A percentile compares a stretch with the other conserved stretches of the same genome.
Evolutionary conservation across 2,113 vertebrate species (phyloP).

Genomic region (Microcebus jonahi): DNA sequence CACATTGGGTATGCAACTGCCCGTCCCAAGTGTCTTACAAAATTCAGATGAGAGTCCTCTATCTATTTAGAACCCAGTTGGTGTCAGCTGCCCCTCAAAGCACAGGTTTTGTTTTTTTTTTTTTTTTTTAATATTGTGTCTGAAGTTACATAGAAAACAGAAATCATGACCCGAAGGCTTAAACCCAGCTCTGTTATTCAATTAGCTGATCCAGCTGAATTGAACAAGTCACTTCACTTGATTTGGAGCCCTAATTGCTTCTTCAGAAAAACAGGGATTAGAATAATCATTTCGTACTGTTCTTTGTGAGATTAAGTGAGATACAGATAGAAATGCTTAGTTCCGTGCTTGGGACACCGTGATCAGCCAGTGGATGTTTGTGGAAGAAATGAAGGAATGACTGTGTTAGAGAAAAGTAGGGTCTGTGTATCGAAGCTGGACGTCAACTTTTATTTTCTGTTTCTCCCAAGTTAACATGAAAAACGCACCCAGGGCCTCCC

Average conservation of each 20-base stretch:
- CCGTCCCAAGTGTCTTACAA: background rate
- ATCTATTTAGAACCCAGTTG: background rate
- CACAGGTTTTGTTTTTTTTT: background rate
- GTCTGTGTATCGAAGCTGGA: background rate
- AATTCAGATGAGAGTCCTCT: background rate
- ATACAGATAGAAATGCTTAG: no score
- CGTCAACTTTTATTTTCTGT: background rate
- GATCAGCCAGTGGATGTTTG: background rate
- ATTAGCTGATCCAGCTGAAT: background rate
- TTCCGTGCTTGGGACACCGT: background rate
- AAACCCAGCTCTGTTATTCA: background rate
- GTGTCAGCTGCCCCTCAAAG: background rate
- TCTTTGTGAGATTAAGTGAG: background rate
- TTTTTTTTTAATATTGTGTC: background rate
- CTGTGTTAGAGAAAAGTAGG: background rate
- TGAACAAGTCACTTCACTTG: background rate
- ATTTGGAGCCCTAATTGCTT: slow-evolving; percentile 14
- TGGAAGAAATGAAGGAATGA: background rate
- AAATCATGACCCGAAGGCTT: background rate
- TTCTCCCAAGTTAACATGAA: background rate
- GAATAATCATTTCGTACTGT: background rate
- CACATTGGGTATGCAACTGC: background rate
- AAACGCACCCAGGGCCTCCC: fast-evolving
- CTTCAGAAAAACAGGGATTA: background rate
- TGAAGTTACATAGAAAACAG: background rate